Evolutionary conservation across 2,113 vertebrate species (phyloP), one percentile per base, ranked within the genome.

Genomic region (Oryzias javanicus): DNA sequence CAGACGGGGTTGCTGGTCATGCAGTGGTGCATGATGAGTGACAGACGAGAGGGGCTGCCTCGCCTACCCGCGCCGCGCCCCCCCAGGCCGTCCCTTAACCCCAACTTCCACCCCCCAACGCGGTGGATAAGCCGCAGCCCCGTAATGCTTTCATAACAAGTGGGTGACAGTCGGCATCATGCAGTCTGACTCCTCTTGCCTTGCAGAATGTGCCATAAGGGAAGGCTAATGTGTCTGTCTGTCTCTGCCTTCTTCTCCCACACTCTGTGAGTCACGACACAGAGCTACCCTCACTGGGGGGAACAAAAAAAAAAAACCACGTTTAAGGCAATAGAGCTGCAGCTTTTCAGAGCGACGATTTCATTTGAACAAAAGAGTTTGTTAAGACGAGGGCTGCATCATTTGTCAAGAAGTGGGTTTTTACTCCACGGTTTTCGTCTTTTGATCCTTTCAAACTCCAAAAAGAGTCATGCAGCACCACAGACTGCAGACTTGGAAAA

Each of bases 121-220:
- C 80, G 80, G 83, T 82, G 82, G 79, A 83, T 87, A 76, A 81
- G 68, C 79, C 62, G 69, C 65, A 65, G 75, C 74, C 35, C 74
- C 10, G 41, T 47, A 24, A 78, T 81, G 79, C 82, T 81, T 88
- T 84, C 82, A 85, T 83, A 83, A 86, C 82, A 80, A 82, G 76
- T 85, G 82, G 74, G 72, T 86, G 78, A 83, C 86, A 85, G 81
- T 86, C 78, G 77, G 79, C 73, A 84, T 85, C 77, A 79, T 79
- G 80, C 77, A 79, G 76, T 63, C 68, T 80, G 76, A 84, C 78
- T 85, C 76, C 76, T 74, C 69, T 78, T 82, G 84, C 83, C 79
- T 68, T 10, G 72, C 65, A 81, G 74, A 70, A 74, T 76, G 69
- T 75, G 74, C 76, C 76, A 82, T 80, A 76, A 82, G 84, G 78